A percentile compares a stretch with the other conserved stretches of the same genome.
These are phyloP conservation scores for Vesta saturnalis DNA, from an alignment of 2,888 invertebrate species.

Conservation along the genomic window DNA sequence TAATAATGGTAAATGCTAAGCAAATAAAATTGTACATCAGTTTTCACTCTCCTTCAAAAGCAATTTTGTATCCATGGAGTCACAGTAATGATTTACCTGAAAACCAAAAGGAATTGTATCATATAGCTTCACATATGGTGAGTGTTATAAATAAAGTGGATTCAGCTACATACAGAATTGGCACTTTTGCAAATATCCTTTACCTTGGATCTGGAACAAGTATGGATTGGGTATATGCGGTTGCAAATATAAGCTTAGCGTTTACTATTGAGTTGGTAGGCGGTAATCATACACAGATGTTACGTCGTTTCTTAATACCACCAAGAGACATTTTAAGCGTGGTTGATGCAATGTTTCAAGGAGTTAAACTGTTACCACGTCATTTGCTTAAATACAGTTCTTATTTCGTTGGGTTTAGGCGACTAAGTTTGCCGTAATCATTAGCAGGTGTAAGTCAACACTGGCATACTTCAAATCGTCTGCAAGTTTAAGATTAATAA, in stretches of 20 bases:
- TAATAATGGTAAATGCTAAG: slow-evolving; percentile 64
- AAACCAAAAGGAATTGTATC: slow-evolving; percentile 63
- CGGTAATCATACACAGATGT: too few species aligned
- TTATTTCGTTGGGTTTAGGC: too few species aligned
- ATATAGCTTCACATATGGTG: slow-evolving; percentile 62
- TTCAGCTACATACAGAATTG: slow-evolving; percentile 64
- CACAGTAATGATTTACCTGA: slow-evolving; percentile 66
- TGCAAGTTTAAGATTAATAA: too few species aligned
- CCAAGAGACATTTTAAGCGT: slow-evolving; percentile 66
- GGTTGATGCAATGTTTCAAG: slow-evolving; percentile 70
- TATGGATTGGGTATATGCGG: slow-evolving; percentile 72
- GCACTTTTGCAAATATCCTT: slow-evolving; percentile 64
- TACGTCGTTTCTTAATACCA: slow-evolving; percentile 69
- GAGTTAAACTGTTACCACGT: slow-evolving; percentile 63
- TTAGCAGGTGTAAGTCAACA: too few species aligned
- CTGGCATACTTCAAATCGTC: too few species aligned
- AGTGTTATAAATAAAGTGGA: slow-evolving; percentile 58
- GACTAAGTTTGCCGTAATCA: too few species aligned
- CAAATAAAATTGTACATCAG: slow-evolving; percentile 72
- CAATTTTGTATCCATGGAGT: slow-evolving; percentile 76
- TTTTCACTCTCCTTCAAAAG: slow-evolving; percentile 75
- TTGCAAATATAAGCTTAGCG: slow-evolving; percentile 66
- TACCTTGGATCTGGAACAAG: slow-evolving; percentile 71
- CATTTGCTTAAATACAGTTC: too few species aligned
- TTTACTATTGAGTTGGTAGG: slow-evolving; percentile 68